Conservation (phyloP, 2,888 invertebrate species). For the Drosophila anomalipes region DNA sequence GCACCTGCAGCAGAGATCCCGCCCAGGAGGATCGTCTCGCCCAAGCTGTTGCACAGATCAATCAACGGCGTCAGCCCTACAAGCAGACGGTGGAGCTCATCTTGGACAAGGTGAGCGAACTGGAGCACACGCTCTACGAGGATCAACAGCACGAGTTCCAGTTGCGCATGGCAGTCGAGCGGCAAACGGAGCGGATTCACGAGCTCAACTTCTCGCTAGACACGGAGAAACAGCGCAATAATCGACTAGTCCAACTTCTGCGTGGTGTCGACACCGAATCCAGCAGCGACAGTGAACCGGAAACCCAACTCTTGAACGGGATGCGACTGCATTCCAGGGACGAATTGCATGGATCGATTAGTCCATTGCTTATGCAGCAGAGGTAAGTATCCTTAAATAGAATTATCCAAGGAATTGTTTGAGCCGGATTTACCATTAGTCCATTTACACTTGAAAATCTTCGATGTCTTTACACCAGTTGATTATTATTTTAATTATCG, state of each 20-base stretch:
- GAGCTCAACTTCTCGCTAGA: slow-evolving; percentile 76
- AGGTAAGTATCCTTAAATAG: slow-evolving; percentile 62
- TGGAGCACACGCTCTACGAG: slow-evolving; percentile 78
- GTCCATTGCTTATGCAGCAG: slow-evolving; percentile 82
- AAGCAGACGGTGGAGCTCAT: slow-evolving; percentile 67
- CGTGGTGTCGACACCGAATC: slow-evolving; percentile 73
- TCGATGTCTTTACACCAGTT: neutral
- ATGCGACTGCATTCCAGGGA: slow-evolving; percentile 41
- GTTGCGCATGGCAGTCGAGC: slow-evolving; percentile 73
- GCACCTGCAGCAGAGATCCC: neutral
- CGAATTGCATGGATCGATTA: slow-evolving; percentile 70
- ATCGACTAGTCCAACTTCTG: slow-evolving; percentile 78
- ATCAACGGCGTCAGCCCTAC: slow-evolving; percentile 36
- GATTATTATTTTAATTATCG: neutral
- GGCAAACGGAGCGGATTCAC: slow-evolving; percentile 70
- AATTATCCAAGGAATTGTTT: neutral
- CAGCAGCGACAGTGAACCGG: slow-evolving; percentile 61
- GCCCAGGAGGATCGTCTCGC: slow-evolving; percentile 10
- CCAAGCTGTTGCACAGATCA: slow-evolving; percentile 23
- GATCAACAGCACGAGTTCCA: slow-evolving; percentile 79
- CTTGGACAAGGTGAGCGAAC: slow-evolving; percentile 71
- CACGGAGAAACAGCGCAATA: slow-evolving; percentile 79
- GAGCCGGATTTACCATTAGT: neutral
- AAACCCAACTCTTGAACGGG: slow-evolving; percentile 17
- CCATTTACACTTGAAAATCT: neutral